Base-by-base conservation (phyloP, 2,113 vertebrate species). In the Vicugna pacos region DNA sequence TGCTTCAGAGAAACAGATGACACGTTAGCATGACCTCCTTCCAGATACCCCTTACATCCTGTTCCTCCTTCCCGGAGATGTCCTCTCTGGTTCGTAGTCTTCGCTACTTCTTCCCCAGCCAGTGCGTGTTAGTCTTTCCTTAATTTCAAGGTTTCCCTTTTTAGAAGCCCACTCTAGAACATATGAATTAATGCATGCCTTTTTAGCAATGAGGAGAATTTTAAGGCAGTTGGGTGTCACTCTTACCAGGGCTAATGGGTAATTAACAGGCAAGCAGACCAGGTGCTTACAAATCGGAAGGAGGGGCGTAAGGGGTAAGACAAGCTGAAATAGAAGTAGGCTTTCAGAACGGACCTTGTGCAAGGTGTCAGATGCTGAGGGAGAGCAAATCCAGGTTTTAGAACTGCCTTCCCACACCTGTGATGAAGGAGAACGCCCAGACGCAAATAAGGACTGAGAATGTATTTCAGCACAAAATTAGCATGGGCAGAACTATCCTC, bases 401-500 rank as follows among this genome's bases (percentile, higher is more conserved):
- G 20, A 96, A 50, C 32, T 14, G 13, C 19, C 70, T 77, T 54
- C 19, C 10, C 77, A 1, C 0, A 17, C 35, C 70, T 48, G 3
- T 50, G 5, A 46, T 32, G 35, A 90, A 17, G 16, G 13, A 79
- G 35, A 24, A 65, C 16, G 26, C 30, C 32, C n/a, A 54, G n/a
- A 42, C 26, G 3, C 9, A 3, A 50, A 50, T 8, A 3, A 16
- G 7, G 87, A 65, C 32, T 0, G 2, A 54, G n/a, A 32, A 1
- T 2, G 12, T n/a, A 19, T n/a, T 26, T n/a, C 12, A 5, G 38
- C 46, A 26, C 20, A 13, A 50, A 48, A 5, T 28, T 0, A 52
- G 32, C 60, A 20, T 3, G 8, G 26, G 64, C 60, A 60, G 16
- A 54, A 19, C 52, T 73, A 5, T 14, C 22, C 2, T 4, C 35